phyloP scores from a whole-genome alignment of 2,797 vertebrate genomes.

The Glyptemys insculpta region DNA sequence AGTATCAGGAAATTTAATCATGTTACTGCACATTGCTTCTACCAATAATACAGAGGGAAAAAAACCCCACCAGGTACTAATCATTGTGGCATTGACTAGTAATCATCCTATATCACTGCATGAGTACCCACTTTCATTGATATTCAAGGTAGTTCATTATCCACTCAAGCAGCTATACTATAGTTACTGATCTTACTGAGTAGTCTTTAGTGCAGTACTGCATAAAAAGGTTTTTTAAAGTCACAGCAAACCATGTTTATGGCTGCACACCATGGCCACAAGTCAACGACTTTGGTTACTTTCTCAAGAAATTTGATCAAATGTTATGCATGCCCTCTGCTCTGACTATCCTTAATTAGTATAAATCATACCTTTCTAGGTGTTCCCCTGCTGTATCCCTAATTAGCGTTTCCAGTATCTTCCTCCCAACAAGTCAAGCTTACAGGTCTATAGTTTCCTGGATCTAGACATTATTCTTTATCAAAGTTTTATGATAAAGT shows the following conservation, averaged over 20 bases:
- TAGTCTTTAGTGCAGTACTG: background rate
- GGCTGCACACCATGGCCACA: background rate
- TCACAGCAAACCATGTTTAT: background rate
- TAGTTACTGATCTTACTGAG: background rate
- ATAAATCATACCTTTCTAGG: background rate
- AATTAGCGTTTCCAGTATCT: slow-evolving; percentile 3
- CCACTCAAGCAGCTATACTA: background rate
- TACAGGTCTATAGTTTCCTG: slow-evolving; percentile 9
- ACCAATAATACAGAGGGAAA: background rate
- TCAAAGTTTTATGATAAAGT: slow-evolving; percentile 55
- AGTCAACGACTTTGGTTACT: background rate
- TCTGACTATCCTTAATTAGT: background rate
- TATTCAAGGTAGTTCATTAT: background rate
- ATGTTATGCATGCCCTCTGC: background rate
- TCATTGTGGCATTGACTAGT: background rate
- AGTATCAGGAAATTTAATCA: background rate
- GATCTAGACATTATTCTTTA: slow-evolving; percentile 28
- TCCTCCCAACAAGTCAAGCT: slow-evolving; percentile 8
- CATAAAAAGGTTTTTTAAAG: background rate
- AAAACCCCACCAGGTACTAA: background rate
- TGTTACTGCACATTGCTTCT: background rate
- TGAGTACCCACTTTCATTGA: background rate
- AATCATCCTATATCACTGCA: background rate
- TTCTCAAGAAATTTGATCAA: background rate
- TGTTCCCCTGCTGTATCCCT: background rate